Evolutionary conservation across 2,113 vertebrate species (phyloP).

Genomic region (Anguilla rostrata): DNA sequence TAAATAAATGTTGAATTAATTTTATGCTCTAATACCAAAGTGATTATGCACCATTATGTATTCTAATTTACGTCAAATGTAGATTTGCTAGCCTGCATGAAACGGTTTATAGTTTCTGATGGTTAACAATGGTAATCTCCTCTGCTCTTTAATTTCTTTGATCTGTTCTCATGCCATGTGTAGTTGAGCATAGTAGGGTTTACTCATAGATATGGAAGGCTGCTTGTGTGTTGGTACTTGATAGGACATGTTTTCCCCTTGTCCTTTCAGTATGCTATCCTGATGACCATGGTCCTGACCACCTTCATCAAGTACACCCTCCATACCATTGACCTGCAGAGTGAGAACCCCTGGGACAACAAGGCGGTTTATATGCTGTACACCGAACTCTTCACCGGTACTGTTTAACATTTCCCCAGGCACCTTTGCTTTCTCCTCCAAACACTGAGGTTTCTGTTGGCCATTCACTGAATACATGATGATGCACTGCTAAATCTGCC

Average conservation of each 20-base stretch:
- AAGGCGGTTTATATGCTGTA: slow-evolving; percentile 98
- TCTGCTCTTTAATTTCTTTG: too few relatives aligned
- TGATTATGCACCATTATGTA: too few relatives aligned
- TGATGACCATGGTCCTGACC: slow-evolving; percentile 94
- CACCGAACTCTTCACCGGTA: slow-evolving; percentile 94
- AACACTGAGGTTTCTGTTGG: neutral
- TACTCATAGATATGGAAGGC: neutral
- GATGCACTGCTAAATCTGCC: too few relatives aligned
- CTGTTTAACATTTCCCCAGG: neutral
- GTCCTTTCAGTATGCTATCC: slow-evolving; percentile 84
- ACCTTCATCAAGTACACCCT: slow-evolving; percentile 94
- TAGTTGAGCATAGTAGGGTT: too few relatives aligned
- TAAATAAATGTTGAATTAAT: too few relatives aligned
- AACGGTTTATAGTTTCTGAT: too few relatives aligned
- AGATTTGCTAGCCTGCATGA: too few relatives aligned
- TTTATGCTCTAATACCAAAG: too few relatives aligned
- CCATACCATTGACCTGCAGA: slow-evolving; percentile 90
- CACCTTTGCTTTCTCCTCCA: too few relatives aligned
- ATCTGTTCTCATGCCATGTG: too few relatives aligned
- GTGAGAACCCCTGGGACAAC: slow-evolving; percentile 96
- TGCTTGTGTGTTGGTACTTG: neutral
- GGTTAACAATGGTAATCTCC: too few relatives aligned
- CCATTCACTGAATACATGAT: neutral
- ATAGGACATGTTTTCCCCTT: neutral
- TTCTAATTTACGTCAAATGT: too few relatives aligned